Evolutionary conservation across 2,888 invertebrate species (phyloP).

Genomic region (Tyria jacobaeae): DNA sequence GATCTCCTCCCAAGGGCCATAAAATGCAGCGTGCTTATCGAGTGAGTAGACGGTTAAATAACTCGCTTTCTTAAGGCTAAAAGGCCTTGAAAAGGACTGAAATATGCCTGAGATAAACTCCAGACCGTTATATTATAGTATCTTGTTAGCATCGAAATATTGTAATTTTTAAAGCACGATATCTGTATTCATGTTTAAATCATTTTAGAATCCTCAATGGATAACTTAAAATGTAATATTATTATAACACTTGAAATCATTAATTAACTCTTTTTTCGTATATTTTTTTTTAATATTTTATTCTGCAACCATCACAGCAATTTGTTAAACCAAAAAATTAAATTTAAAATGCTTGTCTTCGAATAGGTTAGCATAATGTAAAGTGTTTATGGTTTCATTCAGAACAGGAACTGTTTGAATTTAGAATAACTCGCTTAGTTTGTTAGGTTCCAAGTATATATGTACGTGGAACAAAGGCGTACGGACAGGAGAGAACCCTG

Average conservation of each 20-base stretch:
- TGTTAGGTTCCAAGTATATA: constrained; percentile 31
- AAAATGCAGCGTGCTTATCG: constrained; percentile 54
- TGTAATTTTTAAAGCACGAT: constrained; percentile 9
- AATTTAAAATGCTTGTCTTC: no score
- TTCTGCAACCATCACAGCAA: no score
- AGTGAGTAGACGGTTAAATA: constrained; percentile 43
- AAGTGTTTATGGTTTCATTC: no score
- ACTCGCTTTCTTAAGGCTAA: constrained; percentile 27
- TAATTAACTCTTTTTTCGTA: neutral
- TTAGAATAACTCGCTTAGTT: no score
- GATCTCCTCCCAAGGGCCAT: constrained; percentile 42
- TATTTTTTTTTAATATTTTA: no score
- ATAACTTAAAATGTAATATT: neutral
- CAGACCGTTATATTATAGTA: constrained; percentile 13
- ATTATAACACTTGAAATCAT: neutral
- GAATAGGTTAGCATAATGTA: no score
- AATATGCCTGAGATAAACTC: constrained; percentile 40
- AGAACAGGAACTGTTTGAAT: no score
- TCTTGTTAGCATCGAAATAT: constrained; percentile 22
- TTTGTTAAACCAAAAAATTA: no score
- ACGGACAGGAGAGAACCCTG: constrained; percentile 42
- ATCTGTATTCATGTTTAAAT: neutral
- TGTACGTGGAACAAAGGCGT: constrained; percentile 44
- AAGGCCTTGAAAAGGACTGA: constrained; percentile 32
- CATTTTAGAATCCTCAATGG: neutral